Evolutionary conservation across 2,888 invertebrate genomes (phyloP).

Genomic region (Erebia palarica): DNA sequence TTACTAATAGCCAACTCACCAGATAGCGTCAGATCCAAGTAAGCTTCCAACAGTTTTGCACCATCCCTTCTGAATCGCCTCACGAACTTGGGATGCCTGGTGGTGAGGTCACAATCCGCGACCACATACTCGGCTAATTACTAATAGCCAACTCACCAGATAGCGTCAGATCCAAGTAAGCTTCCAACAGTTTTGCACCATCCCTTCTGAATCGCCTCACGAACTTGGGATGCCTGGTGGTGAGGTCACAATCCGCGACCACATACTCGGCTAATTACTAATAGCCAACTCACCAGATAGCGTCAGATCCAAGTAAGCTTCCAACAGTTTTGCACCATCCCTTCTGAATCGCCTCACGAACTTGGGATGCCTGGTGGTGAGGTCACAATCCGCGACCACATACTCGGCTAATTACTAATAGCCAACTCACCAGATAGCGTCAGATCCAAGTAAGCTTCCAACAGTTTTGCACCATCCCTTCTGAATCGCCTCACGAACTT

Average conservation of each 20-base stretch:
- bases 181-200: slow-evolving; percentile 64
- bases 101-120: neutral
- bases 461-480: too few relatives aligned
- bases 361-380: slow-evolving; percentile 68
- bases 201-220: slow-evolving; percentile 66
- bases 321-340: slow-evolving; percentile 65
- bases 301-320: slow-evolving; percentile 71
- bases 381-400: slow-evolving; percentile 66
- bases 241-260: slow-evolving; percentile 66
- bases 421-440: too few relatives aligned
- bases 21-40: too few relatives aligned
- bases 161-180: slow-evolving; percentile 70
- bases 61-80: too few relatives aligned
- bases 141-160: slow-evolving; percentile 59
- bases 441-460: too few relatives aligned
- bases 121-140: too few relatives aligned
- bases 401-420: slow-evolving; percentile 55
- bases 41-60: too few relatives aligned
- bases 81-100: neutral
- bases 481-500: too few relatives aligned
- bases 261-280: slow-evolving; percentile 60
- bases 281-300: slow-evolving; percentile 63
- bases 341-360: slow-evolving; percentile 66
- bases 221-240: slow-evolving; percentile 68
- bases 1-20: too few relatives aligned